These are phyloP conservation scores for Ceyx melanurus DNA, from an alignment of 2,113 vertebrate genomes.

Conservation along the genomic window DNA sequence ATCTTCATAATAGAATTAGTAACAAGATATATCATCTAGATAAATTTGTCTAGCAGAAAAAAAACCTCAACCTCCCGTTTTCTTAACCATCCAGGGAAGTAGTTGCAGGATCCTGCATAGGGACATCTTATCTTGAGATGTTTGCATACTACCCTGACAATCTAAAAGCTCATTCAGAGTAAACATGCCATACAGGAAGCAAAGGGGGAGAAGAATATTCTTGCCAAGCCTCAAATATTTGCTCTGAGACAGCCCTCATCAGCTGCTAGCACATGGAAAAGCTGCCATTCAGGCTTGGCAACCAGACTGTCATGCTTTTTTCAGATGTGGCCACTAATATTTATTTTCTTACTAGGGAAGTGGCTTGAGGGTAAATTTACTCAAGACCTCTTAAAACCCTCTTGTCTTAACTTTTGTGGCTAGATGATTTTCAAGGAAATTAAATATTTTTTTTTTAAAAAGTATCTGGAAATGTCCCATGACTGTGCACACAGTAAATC, in stretches of 20 bases:
- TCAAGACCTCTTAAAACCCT: not conserved
- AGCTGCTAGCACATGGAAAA: conserved; percentile 9
- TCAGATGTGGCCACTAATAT: conserved; percentile 23
- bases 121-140: not conserved
- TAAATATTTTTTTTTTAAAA: not conserved
- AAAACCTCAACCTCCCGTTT: not conserved
- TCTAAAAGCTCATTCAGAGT: conserved; percentile 26
- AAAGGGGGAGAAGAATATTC: not conserved
- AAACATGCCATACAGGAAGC: conserved; percentile 29
- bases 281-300: not conserved
- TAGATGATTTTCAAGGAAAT: not conserved
- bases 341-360: conserved; percentile 21
- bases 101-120: not conserved
- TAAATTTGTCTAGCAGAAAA: not conserved
- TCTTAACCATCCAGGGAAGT: conserved; percentile 3
- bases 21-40: not conserved
- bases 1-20: not conserved
- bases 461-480: not conserved
- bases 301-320: not conserved
- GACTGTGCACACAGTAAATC: not conserved
- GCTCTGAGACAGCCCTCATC: not conserved
- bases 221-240: conserved; percentile 56
- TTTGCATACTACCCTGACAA: not conserved
- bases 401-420: not conserved
- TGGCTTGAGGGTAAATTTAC: conserved; percentile 12